These are phyloP conservation scores for Microtus oregoni DNA, from an alignment of 2,113 vertebrate species.

Conservation along the genomic window DNA sequence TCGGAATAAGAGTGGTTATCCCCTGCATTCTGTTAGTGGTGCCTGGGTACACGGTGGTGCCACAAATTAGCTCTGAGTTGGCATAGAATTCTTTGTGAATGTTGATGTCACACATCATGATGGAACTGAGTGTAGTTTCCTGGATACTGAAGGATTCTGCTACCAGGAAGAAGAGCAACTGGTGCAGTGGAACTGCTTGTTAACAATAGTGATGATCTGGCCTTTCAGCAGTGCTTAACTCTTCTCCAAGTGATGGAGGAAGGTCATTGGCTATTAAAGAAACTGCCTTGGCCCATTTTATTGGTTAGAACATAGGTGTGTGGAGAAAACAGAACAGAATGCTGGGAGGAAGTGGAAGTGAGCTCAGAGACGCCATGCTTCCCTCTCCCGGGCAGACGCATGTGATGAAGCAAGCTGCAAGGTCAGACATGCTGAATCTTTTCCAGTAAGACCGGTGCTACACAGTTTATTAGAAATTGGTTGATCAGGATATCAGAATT, in stretches of 20 bases:
- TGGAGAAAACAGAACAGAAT: too few species aligned
- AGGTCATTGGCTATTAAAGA: too few species aligned
- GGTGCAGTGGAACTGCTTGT: not conserved
- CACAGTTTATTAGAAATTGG: too few species aligned
- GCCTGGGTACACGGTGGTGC: not conserved
- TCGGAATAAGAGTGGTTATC: not conserved
- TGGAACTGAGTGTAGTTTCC: not conserved
- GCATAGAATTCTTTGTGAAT: not conserved
- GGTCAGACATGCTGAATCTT: too few species aligned
- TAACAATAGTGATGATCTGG: not conserved
- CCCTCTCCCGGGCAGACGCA: too few species aligned
- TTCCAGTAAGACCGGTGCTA: too few species aligned
- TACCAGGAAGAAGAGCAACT: not conserved
- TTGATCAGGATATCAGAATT: too few species aligned
- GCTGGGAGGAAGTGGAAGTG: too few species aligned
- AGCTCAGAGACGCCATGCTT: too few species aligned
- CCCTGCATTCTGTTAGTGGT: constrained; percentile 56
- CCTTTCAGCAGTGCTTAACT: not conserved
- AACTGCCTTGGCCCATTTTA: too few species aligned
- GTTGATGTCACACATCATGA: not conserved
- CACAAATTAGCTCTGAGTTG: not conserved
- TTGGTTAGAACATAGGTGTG: too few species aligned
- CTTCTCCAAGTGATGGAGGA: not conserved
- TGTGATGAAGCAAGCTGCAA: too few species aligned
- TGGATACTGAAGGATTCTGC: not conserved